Evolutionary conservation across 1,140 invertebrate species (phyloP).

Genomic region (Microvelia longipes): DNA sequence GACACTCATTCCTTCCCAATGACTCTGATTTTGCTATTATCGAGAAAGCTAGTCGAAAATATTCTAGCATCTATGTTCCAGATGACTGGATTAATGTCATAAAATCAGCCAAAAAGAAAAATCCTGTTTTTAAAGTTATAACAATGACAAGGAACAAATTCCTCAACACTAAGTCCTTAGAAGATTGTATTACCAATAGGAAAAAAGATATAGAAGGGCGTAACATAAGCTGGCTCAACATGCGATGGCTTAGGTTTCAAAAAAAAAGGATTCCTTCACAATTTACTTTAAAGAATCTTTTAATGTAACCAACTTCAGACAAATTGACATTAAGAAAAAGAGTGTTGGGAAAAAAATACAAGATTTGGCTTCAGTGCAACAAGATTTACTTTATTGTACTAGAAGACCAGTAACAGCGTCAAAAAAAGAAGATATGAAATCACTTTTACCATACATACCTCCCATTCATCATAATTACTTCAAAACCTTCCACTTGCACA

Average conservation of each 20-base stretch:
- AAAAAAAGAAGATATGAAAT: slow-evolving; percentile 9
- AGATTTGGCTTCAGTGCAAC: slow-evolving; percentile 14
- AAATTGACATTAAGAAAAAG: slow-evolving; percentile 21
- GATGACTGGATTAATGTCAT: slow-evolving; percentile 11
- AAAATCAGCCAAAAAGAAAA: slow-evolving; percentile 10
- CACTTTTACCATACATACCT: slow-evolving; percentile 1
- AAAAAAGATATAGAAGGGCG: slow-evolving; percentile 6
- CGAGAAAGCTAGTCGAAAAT: slow-evolving; percentile 10
- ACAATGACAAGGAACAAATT: slow-evolving; percentile 11
- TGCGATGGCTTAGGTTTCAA: slow-evolving; percentile 15
- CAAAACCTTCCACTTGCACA: no score
- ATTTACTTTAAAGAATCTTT: slow-evolving; percentile 14
- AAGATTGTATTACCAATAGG: slow-evolving; percentile 11
- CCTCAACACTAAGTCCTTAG: slow-evolving; percentile 6
- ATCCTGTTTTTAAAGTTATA: slow-evolving; percentile 8
- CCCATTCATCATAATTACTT: slow-evolving; percentile 3
- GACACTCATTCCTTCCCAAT: slow-evolving; percentile 23
- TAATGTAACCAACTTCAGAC: slow-evolving; percentile 16
- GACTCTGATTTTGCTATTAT: slow-evolving; percentile 18
- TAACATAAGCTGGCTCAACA: slow-evolving; percentile 12
- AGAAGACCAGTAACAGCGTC: slow-evolving; percentile 19
- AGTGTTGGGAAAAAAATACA: slow-evolving; percentile 17
- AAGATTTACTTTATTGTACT: slow-evolving; percentile 19
- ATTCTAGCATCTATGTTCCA: slow-evolving; percentile 8
- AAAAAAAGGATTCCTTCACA: slow-evolving; percentile 10